Evolutionary conservation across 2,888 invertebrate species (phyloP).

Genomic region (Yponomeuta malinellus): DNA sequence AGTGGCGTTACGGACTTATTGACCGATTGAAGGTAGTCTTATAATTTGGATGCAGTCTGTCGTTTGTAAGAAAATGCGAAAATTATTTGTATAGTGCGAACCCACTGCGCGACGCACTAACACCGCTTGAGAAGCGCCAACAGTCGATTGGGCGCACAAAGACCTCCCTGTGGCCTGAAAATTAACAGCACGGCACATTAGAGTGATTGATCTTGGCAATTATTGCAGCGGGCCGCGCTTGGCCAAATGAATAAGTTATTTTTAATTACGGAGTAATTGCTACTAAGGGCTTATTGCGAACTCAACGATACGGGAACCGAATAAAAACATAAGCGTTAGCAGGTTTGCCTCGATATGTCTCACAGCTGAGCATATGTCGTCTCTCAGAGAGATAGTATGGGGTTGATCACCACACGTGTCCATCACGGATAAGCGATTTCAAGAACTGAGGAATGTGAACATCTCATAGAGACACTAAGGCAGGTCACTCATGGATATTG

Average conservation of each 20-base stretch:
- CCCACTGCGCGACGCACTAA: not conserved
- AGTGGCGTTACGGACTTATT: too few species aligned
- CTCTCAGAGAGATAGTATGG: too few species aligned
- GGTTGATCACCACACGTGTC: too few species aligned
- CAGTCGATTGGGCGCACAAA: conserved; percentile 36
- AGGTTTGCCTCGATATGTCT: too few species aligned
- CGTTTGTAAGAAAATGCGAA: not conserved
- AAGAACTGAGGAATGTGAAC: too few species aligned
- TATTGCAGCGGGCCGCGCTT: conserved; percentile 36
- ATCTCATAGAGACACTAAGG: too few species aligned
- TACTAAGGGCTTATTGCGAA: conserved; percentile 10
- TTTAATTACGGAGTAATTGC: conserved; percentile 70
- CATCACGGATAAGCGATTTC: too few species aligned
- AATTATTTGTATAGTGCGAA: not conserved
- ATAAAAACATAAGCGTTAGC: too few species aligned
- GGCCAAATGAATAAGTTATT: conserved; percentile 72
- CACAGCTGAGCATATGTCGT: too few species aligned
- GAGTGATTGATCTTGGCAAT: conserved; percentile 65
- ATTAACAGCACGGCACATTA: conserved; percentile 66
- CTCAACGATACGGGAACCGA: too few species aligned
- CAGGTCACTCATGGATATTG: too few species aligned
- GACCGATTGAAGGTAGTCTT: too few species aligned
- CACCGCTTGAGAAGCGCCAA: not conserved
- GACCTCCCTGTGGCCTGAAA: conserved; percentile 57
- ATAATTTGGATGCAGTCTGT: not conserved